phyloP scores from a whole-genome alignment of 1,140 invertebrate species.

The Eriosoma lanigerum region DNA sequence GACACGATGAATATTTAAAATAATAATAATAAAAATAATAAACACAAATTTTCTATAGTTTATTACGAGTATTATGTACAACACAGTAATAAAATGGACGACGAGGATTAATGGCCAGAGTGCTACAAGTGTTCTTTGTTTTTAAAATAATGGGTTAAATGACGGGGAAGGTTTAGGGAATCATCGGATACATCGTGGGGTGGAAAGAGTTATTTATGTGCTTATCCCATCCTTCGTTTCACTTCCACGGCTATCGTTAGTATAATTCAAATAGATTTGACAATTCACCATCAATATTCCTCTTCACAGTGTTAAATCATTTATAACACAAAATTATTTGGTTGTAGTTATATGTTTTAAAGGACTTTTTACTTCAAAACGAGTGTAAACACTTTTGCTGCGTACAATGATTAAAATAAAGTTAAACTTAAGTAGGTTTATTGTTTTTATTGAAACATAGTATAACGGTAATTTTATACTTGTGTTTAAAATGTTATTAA shows the following conservation, averaged over 20 bases:
- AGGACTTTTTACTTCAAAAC: too few species aligned
- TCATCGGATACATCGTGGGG: not conserved
- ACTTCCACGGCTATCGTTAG: not conserved
- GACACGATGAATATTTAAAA: too few species aligned
- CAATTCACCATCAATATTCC: conserved; percentile 27
- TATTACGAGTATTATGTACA: not conserved
- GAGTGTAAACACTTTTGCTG: too few species aligned
- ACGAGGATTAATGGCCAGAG: not conserved
- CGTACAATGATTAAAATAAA: too few species aligned
- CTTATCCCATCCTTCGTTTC: not conserved
- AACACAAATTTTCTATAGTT: not conserved
- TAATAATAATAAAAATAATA: not conserved
- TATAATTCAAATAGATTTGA: conserved; percentile 40
- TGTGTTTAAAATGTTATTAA: too few species aligned
- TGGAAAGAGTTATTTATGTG: conserved; percentile 27
- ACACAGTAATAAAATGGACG: not conserved
- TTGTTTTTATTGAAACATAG: too few species aligned
- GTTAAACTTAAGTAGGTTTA: too few species aligned
- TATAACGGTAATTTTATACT: too few species aligned
- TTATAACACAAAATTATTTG: too few species aligned
- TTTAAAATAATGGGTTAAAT: conserved; percentile 18
- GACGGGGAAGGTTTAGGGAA: conserved; percentile 29
- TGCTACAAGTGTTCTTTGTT: conserved; percentile 34
- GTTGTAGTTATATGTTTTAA: too few species aligned
- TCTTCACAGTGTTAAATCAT: not conserved